A percentile compares a stretch with the other conserved stretches of the same genome.
Conservation (phyloP, 2,797 vertebrate species). For the Eleutherodactylus coqui region DNA sequence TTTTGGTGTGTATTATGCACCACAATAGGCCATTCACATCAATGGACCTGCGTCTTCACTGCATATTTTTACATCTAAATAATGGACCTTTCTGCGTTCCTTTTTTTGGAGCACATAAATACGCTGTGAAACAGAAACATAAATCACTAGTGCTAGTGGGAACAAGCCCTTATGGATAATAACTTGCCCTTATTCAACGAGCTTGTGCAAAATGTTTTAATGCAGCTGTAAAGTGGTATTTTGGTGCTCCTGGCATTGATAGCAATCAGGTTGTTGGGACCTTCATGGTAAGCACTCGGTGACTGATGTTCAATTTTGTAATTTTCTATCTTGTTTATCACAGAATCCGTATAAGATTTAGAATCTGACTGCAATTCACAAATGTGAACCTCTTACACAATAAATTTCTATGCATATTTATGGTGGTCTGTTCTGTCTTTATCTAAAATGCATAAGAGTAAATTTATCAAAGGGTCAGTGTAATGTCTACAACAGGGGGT, state of each 20-base stretch:
- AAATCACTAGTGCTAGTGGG: too few species aligned
- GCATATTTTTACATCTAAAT: too few species aligned
- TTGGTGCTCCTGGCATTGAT: not conserved
- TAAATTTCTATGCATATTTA: conserved; percentile 10
- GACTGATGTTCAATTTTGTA: not conserved
- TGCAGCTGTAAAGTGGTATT: not conserved
- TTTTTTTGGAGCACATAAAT: too few species aligned
- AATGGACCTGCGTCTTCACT: too few species aligned
- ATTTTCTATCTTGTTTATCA: not conserved
- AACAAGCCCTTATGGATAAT: too few species aligned
- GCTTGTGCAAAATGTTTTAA: not conserved
- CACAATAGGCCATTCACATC: too few species aligned
- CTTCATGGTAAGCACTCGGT: not conserved
- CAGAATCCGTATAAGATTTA: not conserved
- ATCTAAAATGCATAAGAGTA: not conserved
- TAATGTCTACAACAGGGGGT: too few species aligned
- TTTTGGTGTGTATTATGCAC: too few species aligned
- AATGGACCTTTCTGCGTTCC: too few species aligned
- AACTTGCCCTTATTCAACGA: too few species aligned
- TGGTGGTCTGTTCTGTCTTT: not conserved
- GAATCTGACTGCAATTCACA: not conserved
- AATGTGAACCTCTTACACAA: not conserved
- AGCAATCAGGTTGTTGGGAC: not conserved
- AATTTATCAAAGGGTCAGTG: not conserved
- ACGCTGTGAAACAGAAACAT: too few species aligned